Base-by-base conservation (phyloP, 2,888 invertebrate genomes). In the Anoplius nigerrimus region DNA sequence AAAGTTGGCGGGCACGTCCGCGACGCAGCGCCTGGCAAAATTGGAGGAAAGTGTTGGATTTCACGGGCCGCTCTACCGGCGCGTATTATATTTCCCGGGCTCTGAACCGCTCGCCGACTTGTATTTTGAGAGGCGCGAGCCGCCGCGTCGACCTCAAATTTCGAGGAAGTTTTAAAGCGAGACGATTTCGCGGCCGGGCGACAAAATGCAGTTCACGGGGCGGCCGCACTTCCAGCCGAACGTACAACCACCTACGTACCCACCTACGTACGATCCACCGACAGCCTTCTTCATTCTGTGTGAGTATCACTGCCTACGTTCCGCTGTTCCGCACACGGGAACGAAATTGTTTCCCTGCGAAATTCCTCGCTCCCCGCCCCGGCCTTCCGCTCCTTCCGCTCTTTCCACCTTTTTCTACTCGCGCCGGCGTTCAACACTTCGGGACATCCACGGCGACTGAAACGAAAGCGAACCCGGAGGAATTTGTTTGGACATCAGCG, bases 401-500 rank as follows among this genome's bases (percentile, higher is more conserved):
- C 1, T 18, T 42, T 13, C 27, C 27, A 20, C 57, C 18, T 57
- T 57, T 42, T 21, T 59, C 58, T 48, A 42, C 48, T 13, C 11
- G 46, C 46, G 22, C 15, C 69, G 61, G 62, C 79, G 69, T 71
- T 6, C 34, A 34, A 34, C 34, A 6, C 11, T 13, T 34, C 11
- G 34, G 11, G 34, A 34, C 34, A 34, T 6, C 34, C 6, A 2
- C 34, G 34, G 11, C 34, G 11, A 11, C 11, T 13, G 8, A 6
- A 5, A 6, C 34, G 34, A 71, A 72, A 69, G 65, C 70, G 69
- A 64, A 72, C 69, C 59, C 65, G 73, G 75, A 75, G 75, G 78
- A 75, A n/a, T n/a, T 73, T 75, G 73, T 78, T 79, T 79, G 77
- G 75, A 79, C 78, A 78, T 79, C 78, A 79, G 79, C 79, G 80